Base-by-base conservation (phyloP, 64 coral and sea anemone genomes). In the Dendronephthya gigantea region DNA sequence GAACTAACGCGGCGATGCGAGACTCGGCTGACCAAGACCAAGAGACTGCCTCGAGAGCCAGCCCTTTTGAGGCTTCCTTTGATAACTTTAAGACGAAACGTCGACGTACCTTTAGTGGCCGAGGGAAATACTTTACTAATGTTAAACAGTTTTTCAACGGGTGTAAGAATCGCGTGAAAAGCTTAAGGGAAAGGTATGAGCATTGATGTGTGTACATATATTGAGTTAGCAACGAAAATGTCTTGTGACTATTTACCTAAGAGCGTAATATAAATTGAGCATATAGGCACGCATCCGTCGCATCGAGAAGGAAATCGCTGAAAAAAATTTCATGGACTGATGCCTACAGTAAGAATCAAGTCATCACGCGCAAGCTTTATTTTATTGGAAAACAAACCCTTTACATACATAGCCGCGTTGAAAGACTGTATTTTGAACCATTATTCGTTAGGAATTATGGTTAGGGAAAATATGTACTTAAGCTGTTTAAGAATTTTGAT, bases 91-190 rank as follows among this genome's bases (percentile, higher is more conserved):
- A 79, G 29, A 39, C 72, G 29, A 79, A 79, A 34, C 72, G 72
- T 36, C 30, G 72, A 19, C 25, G 72, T 12, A 79, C 72, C 14
- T 79, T 79, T 39, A 79, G 72, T 39, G 32, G 32, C n/a, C n/a
- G 72, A 36, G 72, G 72, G 15, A 79, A 79, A 79, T 79, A 79
- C 29, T 79, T 79, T 79, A 79, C 72, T 29, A 79, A 79, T 79
- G 72, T 79, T 79, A 79, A 79, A 34, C 72, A 79, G 36, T 79
- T 79, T 39, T 79, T 79, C 36, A 79, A 79, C 29, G 72, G 72
- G 14, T 79, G 25, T 79, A 79, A 79, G 36, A 79, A 15, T 39
- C 72, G 72, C 34, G 29, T 35, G 36, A 79, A 33, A 79, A 79
- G 72, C 72, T 79, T 79, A 17, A 79, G 29, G 32, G 72, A 79